Conservation (phyloP, 37 sponge, comb jelly and placozoan genomes). For the Amphimedon queenslandica region DNA sequence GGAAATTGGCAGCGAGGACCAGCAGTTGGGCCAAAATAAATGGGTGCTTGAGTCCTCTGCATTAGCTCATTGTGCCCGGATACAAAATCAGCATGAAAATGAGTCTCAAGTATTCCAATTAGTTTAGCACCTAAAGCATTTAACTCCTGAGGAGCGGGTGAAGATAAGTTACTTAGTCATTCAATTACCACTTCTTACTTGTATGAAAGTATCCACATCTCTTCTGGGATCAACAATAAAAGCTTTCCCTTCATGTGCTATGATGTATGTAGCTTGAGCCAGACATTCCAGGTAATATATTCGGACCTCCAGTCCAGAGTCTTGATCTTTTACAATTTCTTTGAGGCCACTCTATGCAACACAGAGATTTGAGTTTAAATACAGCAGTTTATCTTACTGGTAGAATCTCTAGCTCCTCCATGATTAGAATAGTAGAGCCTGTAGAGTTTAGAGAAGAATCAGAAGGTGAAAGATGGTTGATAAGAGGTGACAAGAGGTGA, state of each 20-base stretch:
- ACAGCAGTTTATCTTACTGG: not conserved
- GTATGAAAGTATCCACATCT: conserved; percentile 77
- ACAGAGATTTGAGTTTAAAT: not conserved
- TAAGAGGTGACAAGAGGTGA: no score
- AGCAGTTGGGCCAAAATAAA: conserved; percentile 83
- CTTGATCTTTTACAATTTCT: conserved; percentile 25
- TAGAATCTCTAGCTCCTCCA: not conserved
- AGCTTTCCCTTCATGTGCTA: conserved; percentile 65
- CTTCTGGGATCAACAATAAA: conserved; percentile 85
- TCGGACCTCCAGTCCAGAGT: conserved; percentile 51
- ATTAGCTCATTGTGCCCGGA: conserved; percentile 80
- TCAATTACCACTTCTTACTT: conserved; percentile 18
- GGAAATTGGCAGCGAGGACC: conserved; percentile 55
- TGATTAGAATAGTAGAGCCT: no score
- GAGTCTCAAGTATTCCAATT: conserved; percentile 72
- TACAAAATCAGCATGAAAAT: conserved; percentile 94
- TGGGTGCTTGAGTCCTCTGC: conserved; percentile 44
- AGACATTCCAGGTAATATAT: conserved; percentile 90
- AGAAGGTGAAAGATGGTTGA: no score
- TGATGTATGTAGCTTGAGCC: conserved; percentile 87
- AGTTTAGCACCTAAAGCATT: conserved; percentile 7
- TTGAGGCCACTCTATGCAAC: conserved; percentile 57
- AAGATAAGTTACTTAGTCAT: not conserved
- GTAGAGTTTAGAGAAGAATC: no score
- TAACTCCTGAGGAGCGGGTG: conserved; percentile 9